Conservation (phyloP, 2,888 invertebrate species). For the Parasteatoda lunata region DNA sequence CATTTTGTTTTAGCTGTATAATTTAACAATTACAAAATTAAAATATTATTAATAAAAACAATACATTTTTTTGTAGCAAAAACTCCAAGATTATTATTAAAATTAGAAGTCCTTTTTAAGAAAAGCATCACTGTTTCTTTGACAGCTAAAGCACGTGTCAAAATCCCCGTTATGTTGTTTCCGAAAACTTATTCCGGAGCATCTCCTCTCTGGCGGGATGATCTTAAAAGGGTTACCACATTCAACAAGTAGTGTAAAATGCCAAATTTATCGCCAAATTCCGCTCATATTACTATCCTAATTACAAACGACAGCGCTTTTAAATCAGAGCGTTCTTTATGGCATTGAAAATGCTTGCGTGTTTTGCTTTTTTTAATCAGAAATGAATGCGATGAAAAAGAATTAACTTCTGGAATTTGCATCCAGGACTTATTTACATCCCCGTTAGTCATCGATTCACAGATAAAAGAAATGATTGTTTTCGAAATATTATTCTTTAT, state of each 20-base stretch:
- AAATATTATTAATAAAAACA: too few species aligned
- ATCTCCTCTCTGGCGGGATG: conserved; percentile 20
- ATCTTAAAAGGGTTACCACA: conserved; percentile 42
- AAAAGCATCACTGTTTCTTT: neutral
- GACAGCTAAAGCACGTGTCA: conserved; percentile 11
- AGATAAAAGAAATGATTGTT: neutral
- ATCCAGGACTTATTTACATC: neutral
- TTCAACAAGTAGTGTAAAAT: conserved; percentile 51
- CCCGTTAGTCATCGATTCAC: neutral
- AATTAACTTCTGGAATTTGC: neutral
- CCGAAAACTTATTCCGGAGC: conserved; percentile 44
- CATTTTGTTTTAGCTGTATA: too few species aligned
- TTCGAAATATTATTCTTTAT: too few species aligned
- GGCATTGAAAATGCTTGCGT: neutral
- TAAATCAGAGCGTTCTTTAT: neutral
- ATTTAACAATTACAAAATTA: too few species aligned
- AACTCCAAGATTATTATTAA: too few species aligned
- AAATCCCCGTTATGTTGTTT: neutral
- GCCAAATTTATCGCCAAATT: conserved; percentile 53
- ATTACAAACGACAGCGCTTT: conserved; percentile 30
- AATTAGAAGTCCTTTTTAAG: too few species aligned
- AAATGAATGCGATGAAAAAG: neutral
- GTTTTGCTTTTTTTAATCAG: neutral
- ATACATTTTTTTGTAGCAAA: too few species aligned
- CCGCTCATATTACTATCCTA: neutral